Base-by-base conservation (phyloP, 2,888 invertebrate genomes). In the Cheilosia pagana region DNA sequence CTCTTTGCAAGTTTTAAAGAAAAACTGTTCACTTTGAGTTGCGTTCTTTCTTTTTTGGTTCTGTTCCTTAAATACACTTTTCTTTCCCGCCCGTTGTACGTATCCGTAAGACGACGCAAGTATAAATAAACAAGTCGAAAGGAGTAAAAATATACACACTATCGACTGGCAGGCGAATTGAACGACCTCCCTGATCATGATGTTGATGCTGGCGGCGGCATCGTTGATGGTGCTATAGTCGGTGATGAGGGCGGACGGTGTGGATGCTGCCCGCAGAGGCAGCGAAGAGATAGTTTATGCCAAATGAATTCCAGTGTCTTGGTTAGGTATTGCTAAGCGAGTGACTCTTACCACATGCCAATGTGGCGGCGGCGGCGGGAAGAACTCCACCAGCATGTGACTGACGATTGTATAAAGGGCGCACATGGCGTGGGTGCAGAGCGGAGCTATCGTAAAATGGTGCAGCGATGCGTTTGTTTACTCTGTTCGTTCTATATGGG, bases 171-270 rank as follows among this genome's bases (percentile, higher is more conserved):
- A 39, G 48, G 45, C 19, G 23, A 43, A 48, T 21, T 28, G 67
- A 71, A 77, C 82, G 82, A 82, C 82, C 82, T 72, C 76, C 59
- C 67, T 52, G 59, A 77, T 72, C 60, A 82, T 60, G 71, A 53
- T 55, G 71, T 57, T 59, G 71, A 35, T 39, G 60, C 39, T 59
- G 43, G 41, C 57, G 43, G 16, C 21, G 72, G 16, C 21, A 63
- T 14, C 2, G 41, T 6, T 63, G 71, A 6, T 48, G 53, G 21
- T 55, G 53, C 10, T 52, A 12, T 12, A 10, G 35, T 12, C 3
- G 10, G 35, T 35, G 35, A 12, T 35, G 35, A 35, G 3, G 35
- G 12, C 35, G 12, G 28, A 28, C 28, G 1, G 1, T 6, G 1
- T 7, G 6, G 28, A 7, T 7, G 7, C 1, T 7, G 10, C 31